These are phyloP conservation scores for Anabas testudineus DNA, from an alignment of 2,797 vertebrate species.

Conservation along the genomic window DNA sequence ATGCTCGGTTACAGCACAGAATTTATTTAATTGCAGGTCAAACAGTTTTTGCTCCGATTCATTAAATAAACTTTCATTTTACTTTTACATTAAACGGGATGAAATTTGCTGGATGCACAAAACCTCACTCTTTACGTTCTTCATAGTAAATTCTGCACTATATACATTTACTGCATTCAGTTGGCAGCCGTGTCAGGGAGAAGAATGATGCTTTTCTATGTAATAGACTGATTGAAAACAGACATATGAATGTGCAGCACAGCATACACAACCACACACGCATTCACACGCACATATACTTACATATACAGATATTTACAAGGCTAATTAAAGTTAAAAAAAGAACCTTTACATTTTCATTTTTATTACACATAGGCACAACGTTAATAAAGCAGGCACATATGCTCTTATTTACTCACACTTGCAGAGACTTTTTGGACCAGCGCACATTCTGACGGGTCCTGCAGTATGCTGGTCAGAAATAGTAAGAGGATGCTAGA, in stretches of 20 bases:
- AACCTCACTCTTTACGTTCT: slow-evolving; percentile 1
- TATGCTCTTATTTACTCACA: slow-evolving; percentile 45
- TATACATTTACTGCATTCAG: slow-evolving; percentile 43
- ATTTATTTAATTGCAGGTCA: too few relatives aligned
- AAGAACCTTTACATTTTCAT: slow-evolving; percentile 39
- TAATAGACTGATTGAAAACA: slow-evolving; percentile 72
- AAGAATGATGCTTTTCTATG: slow-evolving; percentile 56
- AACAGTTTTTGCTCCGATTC: not conserved
- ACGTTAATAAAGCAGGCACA: slow-evolving; percentile 36
- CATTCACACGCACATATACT: slow-evolving; percentile 12
- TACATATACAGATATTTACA: slow-evolving; percentile 48
- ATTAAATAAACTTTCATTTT: too few relatives aligned
- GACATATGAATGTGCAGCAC: slow-evolving; percentile 37
- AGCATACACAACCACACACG: not conserved
- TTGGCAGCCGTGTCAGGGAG: slow-evolving; percentile 59
- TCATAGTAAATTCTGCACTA: slow-evolving; percentile 20
- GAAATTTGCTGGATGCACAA: not conserved
- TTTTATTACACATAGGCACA: slow-evolving; percentile 48
- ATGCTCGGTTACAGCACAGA: too few relatives aligned
- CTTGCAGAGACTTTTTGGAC: slow-evolving; percentile 44
- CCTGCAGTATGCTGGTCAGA: slow-evolving; percentile 76
- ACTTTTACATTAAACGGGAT: not conserved
- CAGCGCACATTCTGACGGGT: slow-evolving; percentile 70
- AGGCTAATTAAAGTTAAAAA: slow-evolving; percentile 56
- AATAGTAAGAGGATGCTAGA: slow-evolving; percentile 83